Conservation (phyloP, 2,888 invertebrate genomes). For the Chrysodeixis includens region DNA sequence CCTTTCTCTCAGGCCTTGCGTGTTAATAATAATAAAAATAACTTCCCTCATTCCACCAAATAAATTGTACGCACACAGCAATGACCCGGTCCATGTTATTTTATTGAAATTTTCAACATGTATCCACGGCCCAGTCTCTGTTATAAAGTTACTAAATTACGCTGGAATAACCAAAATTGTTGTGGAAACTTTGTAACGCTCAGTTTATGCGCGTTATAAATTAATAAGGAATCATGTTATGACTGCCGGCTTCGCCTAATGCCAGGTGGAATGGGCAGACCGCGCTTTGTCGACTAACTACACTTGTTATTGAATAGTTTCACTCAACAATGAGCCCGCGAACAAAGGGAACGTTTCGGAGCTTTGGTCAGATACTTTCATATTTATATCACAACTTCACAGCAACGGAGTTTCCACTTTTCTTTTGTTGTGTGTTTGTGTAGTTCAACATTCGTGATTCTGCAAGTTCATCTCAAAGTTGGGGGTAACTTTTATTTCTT, state of each 20-base stretch:
- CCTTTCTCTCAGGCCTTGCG: conserved; percentile 33
- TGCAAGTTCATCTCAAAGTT: conserved; percentile 36
- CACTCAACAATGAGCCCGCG: conserved; percentile 65
- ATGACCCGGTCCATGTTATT: conserved; percentile 36
- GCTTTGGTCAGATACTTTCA: conserved; percentile 54
- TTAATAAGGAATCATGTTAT: conserved; percentile 72
- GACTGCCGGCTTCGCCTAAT: conserved; percentile 48
- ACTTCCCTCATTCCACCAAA: conserved; percentile 32
- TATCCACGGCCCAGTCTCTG: conserved; percentile 16
- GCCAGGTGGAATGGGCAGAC: conserved; percentile 52
- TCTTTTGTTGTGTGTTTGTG: conserved; percentile 47
- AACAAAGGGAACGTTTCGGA: conserved; percentile 62
- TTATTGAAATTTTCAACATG: conserved; percentile 43
- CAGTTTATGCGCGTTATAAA: conserved; percentile 67
- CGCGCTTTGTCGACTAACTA: conserved; percentile 58
- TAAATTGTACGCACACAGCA: conserved; percentile 36
- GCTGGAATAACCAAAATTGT: conserved; percentile 55
- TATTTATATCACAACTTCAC: conserved; percentile 54
- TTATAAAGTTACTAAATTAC: conserved; percentile 54
- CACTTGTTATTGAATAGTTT: conserved; percentile 74
- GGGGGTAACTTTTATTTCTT: conserved; percentile 25
- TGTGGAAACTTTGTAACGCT: conserved; percentile 57
- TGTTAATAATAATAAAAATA: conserved; percentile 46
- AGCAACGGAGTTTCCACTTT: conserved; percentile 40
- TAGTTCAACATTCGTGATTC: conserved; percentile 35